phyloP scores from a whole-genome alignment of 2,797 vertebrate genomes.

The Pangasius sanitwongsei region DNA sequence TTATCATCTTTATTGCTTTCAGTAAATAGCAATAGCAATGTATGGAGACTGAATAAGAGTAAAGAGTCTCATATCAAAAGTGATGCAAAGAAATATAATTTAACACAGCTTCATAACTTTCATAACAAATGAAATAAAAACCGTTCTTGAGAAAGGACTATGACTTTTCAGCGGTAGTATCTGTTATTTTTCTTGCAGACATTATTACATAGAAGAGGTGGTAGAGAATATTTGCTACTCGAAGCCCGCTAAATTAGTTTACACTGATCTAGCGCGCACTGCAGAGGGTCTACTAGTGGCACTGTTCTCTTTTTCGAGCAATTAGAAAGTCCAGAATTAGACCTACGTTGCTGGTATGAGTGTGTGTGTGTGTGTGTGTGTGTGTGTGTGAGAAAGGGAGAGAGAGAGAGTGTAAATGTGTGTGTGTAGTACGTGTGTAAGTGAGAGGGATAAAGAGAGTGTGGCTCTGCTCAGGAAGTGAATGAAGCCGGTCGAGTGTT shows the following conservation, averaged over 20 bases:
- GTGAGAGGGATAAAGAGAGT: conserved; percentile 45
- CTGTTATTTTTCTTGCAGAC: conserved; percentile 61
- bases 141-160: not conserved
- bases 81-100: not conserved
- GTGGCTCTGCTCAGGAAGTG: conserved; percentile 74
- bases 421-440: conserved; percentile 23
- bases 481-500: conserved; percentile 68
- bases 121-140: not conserved
- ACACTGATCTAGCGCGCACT: conserved; percentile 50
- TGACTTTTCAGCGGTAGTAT: not conserved
- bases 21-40: not conserved
- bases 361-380: conserved; percentile 21
- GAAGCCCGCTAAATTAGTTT: conserved; percentile 64
- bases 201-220: conserved; percentile 64
- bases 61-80: conserved; percentile 8
- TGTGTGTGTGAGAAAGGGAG: conserved; percentile 10
- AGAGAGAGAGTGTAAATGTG: conserved; percentile 32
- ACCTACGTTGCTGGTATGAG: conserved; percentile 46
- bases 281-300: conserved; percentile 54
- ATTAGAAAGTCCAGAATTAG: conserved; percentile 54
- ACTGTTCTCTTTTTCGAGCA: conserved; percentile 51
- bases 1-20: not conserved
- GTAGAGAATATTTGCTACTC: conserved; percentile 67
- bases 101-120: not conserved
- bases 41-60: not conserved